These are phyloP conservation scores for Crepidodera aurea DNA, from an alignment of 2,888 invertebrate species.

Conservation along the genomic window DNA sequence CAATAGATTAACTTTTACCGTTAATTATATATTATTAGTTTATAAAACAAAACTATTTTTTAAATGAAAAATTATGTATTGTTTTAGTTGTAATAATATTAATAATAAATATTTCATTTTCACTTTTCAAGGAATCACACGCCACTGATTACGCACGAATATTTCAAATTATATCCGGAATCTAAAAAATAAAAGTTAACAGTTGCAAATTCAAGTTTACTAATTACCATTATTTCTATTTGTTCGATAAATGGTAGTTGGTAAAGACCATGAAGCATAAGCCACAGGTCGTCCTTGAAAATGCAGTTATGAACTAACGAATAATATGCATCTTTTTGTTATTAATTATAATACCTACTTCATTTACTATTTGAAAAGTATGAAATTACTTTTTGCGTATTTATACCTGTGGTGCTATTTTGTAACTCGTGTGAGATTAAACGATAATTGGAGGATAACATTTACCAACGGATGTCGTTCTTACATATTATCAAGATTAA, in stretches of 20 bases:
- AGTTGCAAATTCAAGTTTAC: constrained; percentile 5
- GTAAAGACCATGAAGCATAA: constrained; percentile 11
- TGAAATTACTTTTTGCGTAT: neutral
- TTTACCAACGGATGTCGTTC: too few species aligned
- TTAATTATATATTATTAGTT: neutral
- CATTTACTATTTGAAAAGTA: too few species aligned
- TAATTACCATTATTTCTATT: constrained; percentile 16
- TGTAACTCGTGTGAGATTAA: too few species aligned
- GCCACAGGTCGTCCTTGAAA: constrained; percentile 19
- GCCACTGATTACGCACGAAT: neutral
- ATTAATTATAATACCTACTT: constrained; percentile 11
- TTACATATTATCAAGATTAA: too few species aligned
- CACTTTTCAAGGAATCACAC: constrained; percentile 8
- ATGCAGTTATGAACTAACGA: neutral
- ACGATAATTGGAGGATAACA: too few species aligned
- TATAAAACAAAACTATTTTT: neutral
- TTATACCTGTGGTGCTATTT: too few species aligned
- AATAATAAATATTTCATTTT: neutral
- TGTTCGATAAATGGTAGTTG: constrained; percentile 9
- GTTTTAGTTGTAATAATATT: neutral
- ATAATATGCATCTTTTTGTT: constrained; percentile 2
- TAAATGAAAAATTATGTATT: neutral
- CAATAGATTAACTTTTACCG: neutral
- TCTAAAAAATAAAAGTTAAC: neutral
- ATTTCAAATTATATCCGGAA: constrained; percentile 6